Conservation (phyloP, 1,140 invertebrate genomes). For the Radopholus similis region DNA sequence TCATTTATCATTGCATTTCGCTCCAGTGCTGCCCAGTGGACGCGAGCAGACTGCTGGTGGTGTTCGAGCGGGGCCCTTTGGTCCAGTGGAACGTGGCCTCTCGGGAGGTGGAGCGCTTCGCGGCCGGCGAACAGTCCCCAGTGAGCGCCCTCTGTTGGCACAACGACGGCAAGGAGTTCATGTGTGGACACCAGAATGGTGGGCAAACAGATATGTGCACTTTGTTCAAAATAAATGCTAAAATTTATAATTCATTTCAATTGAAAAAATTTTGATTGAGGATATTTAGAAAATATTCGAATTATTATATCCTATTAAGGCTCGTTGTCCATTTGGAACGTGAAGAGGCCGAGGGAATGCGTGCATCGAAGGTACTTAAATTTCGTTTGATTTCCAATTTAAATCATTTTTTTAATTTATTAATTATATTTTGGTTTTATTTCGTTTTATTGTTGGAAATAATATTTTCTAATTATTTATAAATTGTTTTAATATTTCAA, state of each 20-base stretch:
- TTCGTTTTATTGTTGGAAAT: too few species aligned
- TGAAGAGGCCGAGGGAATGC: conserved; percentile 46
- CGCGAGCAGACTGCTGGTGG: conserved; percentile 75
- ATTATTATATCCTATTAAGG: background rate
- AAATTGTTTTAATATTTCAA: too few species aligned
- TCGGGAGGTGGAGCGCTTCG: conserved; percentile 70
- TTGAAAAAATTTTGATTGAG: background rate
- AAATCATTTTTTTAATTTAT: too few species aligned
- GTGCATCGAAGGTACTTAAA: conserved; percentile 46
- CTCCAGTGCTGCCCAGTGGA: conserved; percentile 64
- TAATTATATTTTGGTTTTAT: too few species aligned
- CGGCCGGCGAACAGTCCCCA: conserved; percentile 61
- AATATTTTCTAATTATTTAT: too few species aligned
- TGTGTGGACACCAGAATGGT: conserved; percentile 90
- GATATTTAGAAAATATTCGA: background rate
- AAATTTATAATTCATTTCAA: background rate
- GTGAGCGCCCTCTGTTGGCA: conserved; percentile 82
- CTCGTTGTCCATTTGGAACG: conserved; percentile 47
- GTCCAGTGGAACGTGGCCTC: conserved; percentile 90
- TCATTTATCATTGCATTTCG: background rate
- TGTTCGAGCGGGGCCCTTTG: conserved; percentile 86
- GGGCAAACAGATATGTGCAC: conserved; percentile 20
- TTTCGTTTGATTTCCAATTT: too few species aligned
- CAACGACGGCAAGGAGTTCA: conserved; percentile 94
- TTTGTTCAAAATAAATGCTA: background rate